Evolutionary conservation across 2,797 vertebrate species (phyloP), one percentile per base, ranked within the genome.

Genomic region (Melanotaenia parkinsoni): DNA sequence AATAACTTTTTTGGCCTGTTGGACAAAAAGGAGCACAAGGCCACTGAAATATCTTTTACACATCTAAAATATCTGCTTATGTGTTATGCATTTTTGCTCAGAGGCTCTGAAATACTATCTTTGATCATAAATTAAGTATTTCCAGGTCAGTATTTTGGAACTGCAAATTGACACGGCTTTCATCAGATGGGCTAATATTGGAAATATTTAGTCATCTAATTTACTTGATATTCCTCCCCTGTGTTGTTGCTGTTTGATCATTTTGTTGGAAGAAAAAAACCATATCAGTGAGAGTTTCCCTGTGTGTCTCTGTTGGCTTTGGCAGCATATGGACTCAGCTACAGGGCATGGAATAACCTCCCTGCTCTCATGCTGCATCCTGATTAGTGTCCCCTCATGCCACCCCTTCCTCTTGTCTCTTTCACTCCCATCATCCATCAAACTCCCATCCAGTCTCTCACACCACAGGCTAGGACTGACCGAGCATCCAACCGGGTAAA

Each of bases 361-460:
- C 10, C 53, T 75, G 62, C 74, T 79, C 67, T 65, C 56, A 61
- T 62, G 64, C 65, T 72, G 18, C 66, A 69, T 84, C 78, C 70
- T 64, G 53, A 71, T 81, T 47, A 65, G 54, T 59, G 40, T 66
- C 38, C 63, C 57, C 67, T 66, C 60, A 26, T 72, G 33, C 75
- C 77, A 76, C 33, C 66, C 76, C 50, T 43, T 74, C 63, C 70
- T 47, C 80, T 78, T 87, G 89, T 90, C 87, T 62, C 74, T 86
- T 88, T 83, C 51, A 75, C 67, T 91, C 72, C 57, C 60, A 68
- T 88, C 76, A 89, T 69, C 77, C 81, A 73, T 86, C 86, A 86
- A 12, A 71, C 74, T 78, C 76, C 67, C 64, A 67, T 63, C 56
- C 53, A 26, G 3, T 51, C 73, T 79, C 68, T 76, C 53, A 33